Evolutionary conservation across 2,797 vertebrate species (phyloP).

Genomic region (Pipistrellus pygmaeus): DNA sequence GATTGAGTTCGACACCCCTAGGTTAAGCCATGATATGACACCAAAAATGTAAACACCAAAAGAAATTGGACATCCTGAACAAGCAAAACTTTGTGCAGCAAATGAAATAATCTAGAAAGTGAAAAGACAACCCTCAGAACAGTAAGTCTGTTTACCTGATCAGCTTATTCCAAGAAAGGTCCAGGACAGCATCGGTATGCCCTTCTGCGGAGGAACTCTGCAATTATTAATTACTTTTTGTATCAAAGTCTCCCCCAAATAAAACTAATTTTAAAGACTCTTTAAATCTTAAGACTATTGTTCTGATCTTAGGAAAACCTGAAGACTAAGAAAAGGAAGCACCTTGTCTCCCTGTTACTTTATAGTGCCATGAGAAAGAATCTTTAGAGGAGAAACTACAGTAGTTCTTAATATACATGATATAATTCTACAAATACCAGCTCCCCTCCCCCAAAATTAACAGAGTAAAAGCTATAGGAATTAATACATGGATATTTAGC

Average conservation of each 20-base stretch:
- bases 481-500: neutral
- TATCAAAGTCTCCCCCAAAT: neutral
- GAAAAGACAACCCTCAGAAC: neutral
- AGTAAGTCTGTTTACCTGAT: slow-evolving; percentile 89
- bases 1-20: too few relatives aligned
- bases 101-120: neutral
- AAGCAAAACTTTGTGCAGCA: neutral
- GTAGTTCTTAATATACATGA: neutral
- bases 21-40: neutral
- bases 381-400: neutral
- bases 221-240: slow-evolving; percentile 67
- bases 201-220: slow-evolving; percentile 91
- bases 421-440: neutral
- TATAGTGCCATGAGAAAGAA: neutral
- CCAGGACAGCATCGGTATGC: slow-evolving; percentile 95
- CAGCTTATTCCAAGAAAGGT: slow-evolving; percentile 97
- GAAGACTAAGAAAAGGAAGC: slow-evolving; percentile 17
- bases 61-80: neutral
- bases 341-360: neutral
- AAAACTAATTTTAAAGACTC: slow-evolving; percentile 7
- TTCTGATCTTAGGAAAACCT: neutral
- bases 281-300: neutral
- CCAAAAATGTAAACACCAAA: neutral
- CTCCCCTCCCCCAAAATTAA: neutral
- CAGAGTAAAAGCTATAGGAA: neutral